These are phyloP conservation scores for Scaptomyza cyrtandrae DNA, from an alignment of 2,888 invertebrate genomes.

Conservation along the genomic window DNA sequence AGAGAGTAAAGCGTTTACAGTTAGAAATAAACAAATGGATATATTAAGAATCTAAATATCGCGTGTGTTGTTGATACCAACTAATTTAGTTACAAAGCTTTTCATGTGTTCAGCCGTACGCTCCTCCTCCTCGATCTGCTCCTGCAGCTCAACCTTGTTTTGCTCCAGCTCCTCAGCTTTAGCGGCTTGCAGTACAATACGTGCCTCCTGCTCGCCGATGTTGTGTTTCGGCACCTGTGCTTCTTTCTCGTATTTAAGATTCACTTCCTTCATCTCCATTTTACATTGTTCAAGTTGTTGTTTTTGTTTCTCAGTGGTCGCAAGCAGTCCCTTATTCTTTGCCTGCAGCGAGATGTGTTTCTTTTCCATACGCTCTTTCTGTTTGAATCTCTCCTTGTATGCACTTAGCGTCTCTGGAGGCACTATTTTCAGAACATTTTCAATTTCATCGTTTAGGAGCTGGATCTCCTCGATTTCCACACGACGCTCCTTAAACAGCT, in stretches of 20 bases:
- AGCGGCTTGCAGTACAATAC: slow-evolving; percentile 1
- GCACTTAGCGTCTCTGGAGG: slow-evolving; percentile 43
- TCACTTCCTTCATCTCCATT: slow-evolving; percentile 22
- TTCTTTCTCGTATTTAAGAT: slow-evolving; percentile 27
- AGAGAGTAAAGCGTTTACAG: slow-evolving; percentile 29
- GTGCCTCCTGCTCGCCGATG: slow-evolving; percentile 2
- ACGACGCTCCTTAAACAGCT: slow-evolving; percentile 54
- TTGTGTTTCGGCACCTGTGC: slow-evolving; percentile 14
- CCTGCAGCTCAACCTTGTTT: neutral
- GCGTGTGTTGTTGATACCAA: slow-evolving; percentile 6
- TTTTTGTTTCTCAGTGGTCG: slow-evolving; percentile 16
- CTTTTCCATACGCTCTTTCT: slow-evolving; percentile 42
- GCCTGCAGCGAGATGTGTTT: slow-evolving; percentile 5
- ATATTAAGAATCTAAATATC: slow-evolving; percentile 39
- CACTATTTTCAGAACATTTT: slow-evolving; percentile 49
- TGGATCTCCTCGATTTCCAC: slow-evolving; percentile 41
- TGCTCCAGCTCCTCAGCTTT: slow-evolving; percentile 17
- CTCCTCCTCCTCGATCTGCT: slow-evolving; percentile 21
- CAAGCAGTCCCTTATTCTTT: slow-evolving; percentile 19
- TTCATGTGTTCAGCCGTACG: slow-evolving; percentile 1
- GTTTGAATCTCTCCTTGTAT: slow-evolving; percentile 42
- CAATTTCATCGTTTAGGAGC: slow-evolving; percentile 46
- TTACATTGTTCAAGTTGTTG: slow-evolving; percentile 13
- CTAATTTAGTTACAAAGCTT: slow-evolving; percentile 13
- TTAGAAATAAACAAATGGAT: slow-evolving; percentile 54